Percentiles rank a stretch among this genome's conserved stretches.
Conservation (phyloP, 2,113 vertebrate species). For the Chionomys nivalis region DNA sequence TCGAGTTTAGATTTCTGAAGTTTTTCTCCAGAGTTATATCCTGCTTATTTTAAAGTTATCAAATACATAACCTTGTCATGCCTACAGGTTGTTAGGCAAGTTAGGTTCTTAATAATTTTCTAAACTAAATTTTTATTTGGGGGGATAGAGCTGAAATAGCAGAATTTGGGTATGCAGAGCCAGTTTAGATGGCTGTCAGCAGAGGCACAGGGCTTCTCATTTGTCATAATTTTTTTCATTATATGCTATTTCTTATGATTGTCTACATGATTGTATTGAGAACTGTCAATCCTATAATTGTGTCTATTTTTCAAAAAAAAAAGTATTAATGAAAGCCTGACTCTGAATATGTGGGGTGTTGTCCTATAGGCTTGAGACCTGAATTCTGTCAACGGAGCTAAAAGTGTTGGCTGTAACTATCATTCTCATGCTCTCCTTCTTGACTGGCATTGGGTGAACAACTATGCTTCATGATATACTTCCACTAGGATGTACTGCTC, state of each 20-base stretch:
- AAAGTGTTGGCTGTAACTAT: too few species aligned
- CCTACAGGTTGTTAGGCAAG: neutral
- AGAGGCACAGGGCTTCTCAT: too few species aligned
- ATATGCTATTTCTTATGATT: neutral
- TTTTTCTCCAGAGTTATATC: neutral
- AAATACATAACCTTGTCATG: neutral
- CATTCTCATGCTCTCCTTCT: neutral
- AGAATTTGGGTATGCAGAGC: neutral
- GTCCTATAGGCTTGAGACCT: too few species aligned
- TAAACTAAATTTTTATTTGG: neutral
- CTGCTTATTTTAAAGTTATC: neutral
- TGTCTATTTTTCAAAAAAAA: neutral
- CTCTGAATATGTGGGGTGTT: neutral
- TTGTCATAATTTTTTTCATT: neutral
- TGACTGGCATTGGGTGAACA: neutral
- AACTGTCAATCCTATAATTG: neutral
- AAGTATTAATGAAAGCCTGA: neutral
- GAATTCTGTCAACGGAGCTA: too few species aligned
- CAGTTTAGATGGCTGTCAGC: neutral
- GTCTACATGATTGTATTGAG: neutral
- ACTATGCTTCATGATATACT: rapidly evolving
- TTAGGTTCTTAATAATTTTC: neutral
- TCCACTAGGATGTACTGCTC: too few species aligned
- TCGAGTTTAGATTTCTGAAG: neutral
- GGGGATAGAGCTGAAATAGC: neutral